Percentiles rank a stretch among this genome's conserved stretches.
Conservation (phyloP, 2,888 invertebrate genomes). For the Tetheella fluctuosa region DNA sequence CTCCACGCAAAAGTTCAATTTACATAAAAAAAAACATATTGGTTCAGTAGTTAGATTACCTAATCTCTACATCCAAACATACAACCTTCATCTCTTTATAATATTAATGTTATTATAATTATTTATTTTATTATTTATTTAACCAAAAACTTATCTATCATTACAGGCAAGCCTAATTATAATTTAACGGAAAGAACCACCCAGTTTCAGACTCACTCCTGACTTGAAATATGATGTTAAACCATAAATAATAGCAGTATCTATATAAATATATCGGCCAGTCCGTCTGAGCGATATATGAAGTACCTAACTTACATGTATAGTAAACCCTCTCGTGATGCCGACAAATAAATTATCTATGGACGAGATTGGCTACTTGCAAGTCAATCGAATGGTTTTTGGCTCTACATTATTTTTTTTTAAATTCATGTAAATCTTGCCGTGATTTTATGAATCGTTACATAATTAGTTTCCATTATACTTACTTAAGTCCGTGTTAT, state of each 20-base stretch:
- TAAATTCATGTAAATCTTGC: background rate
- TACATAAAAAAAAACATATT: too few species aligned
- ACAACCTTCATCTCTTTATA: too few species aligned
- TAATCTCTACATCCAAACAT: too few species aligned
- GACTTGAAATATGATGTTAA: slow-evolving; percentile 9
- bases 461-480: too few species aligned
- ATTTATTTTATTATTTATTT: too few species aligned
- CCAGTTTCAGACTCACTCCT: background rate
- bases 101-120: too few species aligned
- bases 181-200: background rate
- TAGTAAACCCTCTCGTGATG: slow-evolving; percentile 75
- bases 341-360: slow-evolving; percentile 77
- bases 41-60: too few species aligned
- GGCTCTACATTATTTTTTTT: slow-evolving; percentile 56
- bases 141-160: too few species aligned
- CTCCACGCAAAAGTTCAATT: too few species aligned
- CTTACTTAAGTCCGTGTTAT: too few species aligned
- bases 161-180: too few species aligned
- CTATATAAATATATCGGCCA: slow-evolving; percentile 39
- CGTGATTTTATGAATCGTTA: background rate
- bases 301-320: slow-evolving; percentile 66
- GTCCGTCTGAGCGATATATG: slow-evolving; percentile 59
- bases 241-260: slow-evolving; percentile 24
- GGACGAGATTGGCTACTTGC: slow-evolving; percentile 76
- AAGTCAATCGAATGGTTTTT: slow-evolving; percentile 27